These are phyloP conservation scores for Baryphthengus martii DNA, from an alignment of 2,113 vertebrate genomes.

Conservation along the genomic window DNA sequence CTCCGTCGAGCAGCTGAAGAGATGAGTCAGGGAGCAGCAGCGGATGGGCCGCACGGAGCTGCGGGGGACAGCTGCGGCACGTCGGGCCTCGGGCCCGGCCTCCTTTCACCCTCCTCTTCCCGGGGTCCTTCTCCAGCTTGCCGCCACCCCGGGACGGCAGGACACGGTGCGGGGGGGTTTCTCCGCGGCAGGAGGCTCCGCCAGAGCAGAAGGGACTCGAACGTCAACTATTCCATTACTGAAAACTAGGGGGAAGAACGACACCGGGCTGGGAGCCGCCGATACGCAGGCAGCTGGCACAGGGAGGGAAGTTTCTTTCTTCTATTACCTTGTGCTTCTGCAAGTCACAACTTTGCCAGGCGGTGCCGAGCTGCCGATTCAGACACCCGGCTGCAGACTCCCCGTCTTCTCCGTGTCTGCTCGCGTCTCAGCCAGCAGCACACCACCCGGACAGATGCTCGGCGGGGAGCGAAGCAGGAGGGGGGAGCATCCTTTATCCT, in stretches of 20 bases:
- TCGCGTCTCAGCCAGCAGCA: neutral
- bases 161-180: neutral
- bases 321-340: neutral
- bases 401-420: neutral
- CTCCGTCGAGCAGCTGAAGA: neutral
- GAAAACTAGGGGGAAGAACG: conserved; percentile 38
- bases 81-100: neutral
- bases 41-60: neutral
- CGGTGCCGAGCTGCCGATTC: neutral
- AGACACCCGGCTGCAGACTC: neutral
- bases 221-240: neutral
- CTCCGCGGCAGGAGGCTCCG: neutral
- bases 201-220: neutral
- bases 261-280: neutral
- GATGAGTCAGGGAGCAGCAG: neutral
- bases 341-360: neutral
- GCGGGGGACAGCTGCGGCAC: neutral
- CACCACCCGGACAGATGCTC: neutral
- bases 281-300: neutral
- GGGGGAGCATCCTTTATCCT: neutral
- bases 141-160: rapidly evolving
- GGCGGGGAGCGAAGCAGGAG: neutral
- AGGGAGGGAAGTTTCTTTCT: neutral
- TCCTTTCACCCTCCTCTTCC: neutral
- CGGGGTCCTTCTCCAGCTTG: rapidly evolving